A percentile compares a stretch with the other conserved stretches of the same genome.
Conservation (phyloP, 2,113 vertebrate genomes). For the Crocuta crocuta region DNA sequence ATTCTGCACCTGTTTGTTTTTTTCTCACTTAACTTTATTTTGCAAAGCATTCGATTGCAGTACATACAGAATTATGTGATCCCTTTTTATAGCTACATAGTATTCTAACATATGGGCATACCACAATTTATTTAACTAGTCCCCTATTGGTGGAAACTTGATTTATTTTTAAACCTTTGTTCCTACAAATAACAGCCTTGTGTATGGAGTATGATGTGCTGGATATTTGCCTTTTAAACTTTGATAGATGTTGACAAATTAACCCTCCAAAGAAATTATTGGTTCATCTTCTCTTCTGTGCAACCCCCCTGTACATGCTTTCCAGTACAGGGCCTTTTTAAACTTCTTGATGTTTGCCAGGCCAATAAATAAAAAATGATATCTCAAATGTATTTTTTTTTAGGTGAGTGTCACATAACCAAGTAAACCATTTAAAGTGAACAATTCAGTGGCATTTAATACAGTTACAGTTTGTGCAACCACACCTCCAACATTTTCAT, state of each 20-base stretch:
- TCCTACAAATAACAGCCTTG: neutral
- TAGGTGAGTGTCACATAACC: neutral
- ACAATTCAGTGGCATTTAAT: neutral
- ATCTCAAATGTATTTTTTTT: neutral
- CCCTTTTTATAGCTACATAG: neutral
- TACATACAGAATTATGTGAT: neutral
- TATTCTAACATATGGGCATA: neutral
- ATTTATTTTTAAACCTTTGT: neutral
- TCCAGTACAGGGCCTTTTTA: neutral
- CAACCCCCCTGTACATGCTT: neutral
- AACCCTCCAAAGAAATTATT: neutral
- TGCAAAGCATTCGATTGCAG: neutral
- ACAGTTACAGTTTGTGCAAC: neutral
- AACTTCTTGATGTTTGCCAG: conserved; percentile 7
- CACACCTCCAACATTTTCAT: neutral
- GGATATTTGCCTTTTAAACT: conserved; percentile 12
- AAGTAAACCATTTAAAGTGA: conserved; percentile 6
- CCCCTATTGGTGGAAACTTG: neutral
- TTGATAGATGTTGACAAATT: neutral
- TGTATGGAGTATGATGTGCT: neutral
- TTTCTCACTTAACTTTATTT: neutral
- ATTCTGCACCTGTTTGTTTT: neutral
- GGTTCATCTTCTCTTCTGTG: neutral
- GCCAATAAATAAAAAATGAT: neutral
- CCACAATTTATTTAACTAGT: neutral